A percentile compares a stretch with the other conserved stretches of the same genome.
These are phyloP conservation scores for Oegoconia quadripuncta DNA, from an alignment of 2,888 invertebrate species.

Conservation along the genomic window DNA sequence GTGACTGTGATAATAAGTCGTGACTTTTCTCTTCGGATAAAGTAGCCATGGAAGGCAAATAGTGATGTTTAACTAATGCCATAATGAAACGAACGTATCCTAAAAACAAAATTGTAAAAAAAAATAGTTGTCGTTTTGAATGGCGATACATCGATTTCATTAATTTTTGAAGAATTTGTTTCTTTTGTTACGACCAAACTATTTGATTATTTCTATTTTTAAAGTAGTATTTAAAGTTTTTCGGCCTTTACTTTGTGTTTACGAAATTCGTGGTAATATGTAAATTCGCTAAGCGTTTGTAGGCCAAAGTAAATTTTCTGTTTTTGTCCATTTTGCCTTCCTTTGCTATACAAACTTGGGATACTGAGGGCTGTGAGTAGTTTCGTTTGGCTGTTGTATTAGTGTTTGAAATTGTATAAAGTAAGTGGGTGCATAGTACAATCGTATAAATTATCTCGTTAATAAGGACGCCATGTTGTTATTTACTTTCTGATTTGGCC, in stretches of 20 bases:
- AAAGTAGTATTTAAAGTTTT: slow-evolving; percentile 6
- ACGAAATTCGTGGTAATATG: slow-evolving; percentile 12
- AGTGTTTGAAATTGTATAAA: slow-evolving; percentile 16
- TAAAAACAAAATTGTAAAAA: slow-evolving; percentile 24
- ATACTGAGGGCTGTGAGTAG: slow-evolving; percentile 29
- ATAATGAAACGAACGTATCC: no score
- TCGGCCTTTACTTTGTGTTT: neutral
- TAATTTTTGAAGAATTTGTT: slow-evolving; percentile 53
- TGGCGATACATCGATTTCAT: slow-evolving; percentile 55
- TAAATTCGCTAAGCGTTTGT: slow-evolving; percentile 21
- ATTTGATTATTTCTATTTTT: slow-evolving; percentile 14
- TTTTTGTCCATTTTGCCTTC: slow-evolving; percentile 19
- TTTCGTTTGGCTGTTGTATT: slow-evolving; percentile 10
- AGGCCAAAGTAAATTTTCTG: slow-evolving; percentile 15
- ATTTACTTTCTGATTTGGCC: slow-evolving; percentile 65
- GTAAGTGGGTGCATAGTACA: slow-evolving; percentile 14
- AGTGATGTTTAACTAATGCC: no score
- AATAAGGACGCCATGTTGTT: slow-evolving; percentile 66
- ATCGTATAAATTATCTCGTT: slow-evolving; percentile 4
- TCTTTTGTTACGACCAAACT: slow-evolving; percentile 30
- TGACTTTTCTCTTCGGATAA: no score
- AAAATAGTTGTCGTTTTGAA: slow-evolving; percentile 43
- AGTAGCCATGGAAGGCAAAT: no score
- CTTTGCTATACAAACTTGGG: slow-evolving; percentile 21
- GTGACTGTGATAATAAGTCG: no score